phyloP scores from a whole-genome alignment of 2,113 vertebrate genomes.

The Orycteropus afer region DNA sequence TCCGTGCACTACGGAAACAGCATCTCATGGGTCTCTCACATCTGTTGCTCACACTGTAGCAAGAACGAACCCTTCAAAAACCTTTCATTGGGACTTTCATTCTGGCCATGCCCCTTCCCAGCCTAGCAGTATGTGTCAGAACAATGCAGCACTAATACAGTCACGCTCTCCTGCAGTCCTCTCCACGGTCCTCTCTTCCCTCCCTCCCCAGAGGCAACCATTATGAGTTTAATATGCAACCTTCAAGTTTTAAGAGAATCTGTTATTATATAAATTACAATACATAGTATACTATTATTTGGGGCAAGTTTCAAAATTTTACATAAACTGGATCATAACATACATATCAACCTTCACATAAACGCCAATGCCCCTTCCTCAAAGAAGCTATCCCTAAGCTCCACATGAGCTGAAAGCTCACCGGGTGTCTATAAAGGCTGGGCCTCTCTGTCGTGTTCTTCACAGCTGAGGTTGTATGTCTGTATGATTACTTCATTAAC shows the following conservation, averaged over 20 bases:
- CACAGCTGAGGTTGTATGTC: background rate
- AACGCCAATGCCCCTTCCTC: too few species aligned
- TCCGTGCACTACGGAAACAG: rapidly evolving
- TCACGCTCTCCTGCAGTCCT: background rate
- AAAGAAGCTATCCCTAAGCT: background rate
- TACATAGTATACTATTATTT: rapidly evolving
- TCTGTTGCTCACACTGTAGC: background rate
- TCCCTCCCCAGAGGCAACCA: background rate
- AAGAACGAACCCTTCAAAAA: background rate
- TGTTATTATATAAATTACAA: background rate
- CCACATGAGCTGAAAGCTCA: rapidly evolving
- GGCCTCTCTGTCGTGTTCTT: background rate
- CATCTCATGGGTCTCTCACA: too few species aligned
- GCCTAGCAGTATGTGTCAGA: background rate
- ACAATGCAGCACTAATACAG: background rate
- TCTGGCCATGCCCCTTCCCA: background rate
- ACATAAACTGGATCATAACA: too few species aligned
- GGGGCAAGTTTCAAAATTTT: background rate
- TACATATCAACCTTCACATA: too few species aligned
- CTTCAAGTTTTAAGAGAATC: background rate
- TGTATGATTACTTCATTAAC: rapidly evolving
- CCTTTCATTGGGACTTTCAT: background rate
- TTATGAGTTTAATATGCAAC: background rate
- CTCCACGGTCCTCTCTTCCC: background rate
- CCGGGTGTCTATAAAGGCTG: rapidly evolving